Conservation (phyloP, 2,888 invertebrate genomes). For the Euzetes globulus region DNA sequence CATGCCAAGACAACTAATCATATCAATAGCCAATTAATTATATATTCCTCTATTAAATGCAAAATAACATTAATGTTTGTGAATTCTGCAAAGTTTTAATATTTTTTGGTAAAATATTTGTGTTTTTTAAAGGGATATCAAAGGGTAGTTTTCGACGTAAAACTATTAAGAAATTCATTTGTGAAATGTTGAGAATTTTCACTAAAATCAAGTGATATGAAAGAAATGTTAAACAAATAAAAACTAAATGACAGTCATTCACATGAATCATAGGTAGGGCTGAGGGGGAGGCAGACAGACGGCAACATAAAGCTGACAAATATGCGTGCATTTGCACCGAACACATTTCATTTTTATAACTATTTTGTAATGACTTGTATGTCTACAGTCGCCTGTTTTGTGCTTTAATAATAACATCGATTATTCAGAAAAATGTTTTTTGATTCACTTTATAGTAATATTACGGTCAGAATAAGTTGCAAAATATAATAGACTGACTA, state of each 20-base stretch:
- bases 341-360: neutral
- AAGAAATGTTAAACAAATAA: neutral
- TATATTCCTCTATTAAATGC: neutral
- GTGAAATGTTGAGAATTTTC: neutral
- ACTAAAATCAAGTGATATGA: neutral
- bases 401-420: conserved; percentile 24
- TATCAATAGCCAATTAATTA: conserved; percentile 52
- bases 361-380: neutral
- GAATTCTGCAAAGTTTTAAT: neutral
- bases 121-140: neutral
- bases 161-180: too few species aligned
- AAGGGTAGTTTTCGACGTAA: neutral
- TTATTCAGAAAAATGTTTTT: conserved; percentile 5
- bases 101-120: neutral
- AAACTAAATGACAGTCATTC: neutral
- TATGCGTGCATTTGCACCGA: neutral
- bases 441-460: neutral
- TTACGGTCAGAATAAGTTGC: neutral
- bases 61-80: neutral
- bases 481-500: neutral
- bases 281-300: conserved; percentile 3
- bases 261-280: conserved; percentile 4
- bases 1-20: conserved; percentile 98
- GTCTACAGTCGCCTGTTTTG: neutral
- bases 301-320: conserved; percentile 14